Evolutionary conservation across 2,113 vertebrate species (phyloP), one percentile per base, ranked within the genome.

Genomic region (Zapus hudsonius): DNA sequence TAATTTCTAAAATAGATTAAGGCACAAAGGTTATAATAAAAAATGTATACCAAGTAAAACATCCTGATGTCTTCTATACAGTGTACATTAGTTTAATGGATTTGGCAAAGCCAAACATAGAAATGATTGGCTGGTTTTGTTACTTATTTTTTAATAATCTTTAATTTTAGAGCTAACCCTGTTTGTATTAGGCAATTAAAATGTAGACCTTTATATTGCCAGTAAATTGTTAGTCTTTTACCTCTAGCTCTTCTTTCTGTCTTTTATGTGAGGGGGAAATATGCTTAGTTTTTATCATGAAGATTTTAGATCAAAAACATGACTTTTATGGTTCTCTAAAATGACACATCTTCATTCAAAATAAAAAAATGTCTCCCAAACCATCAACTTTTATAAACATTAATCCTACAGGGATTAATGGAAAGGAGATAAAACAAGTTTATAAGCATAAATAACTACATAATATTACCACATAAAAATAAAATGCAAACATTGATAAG

Each of bases 1-100:
- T 44, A 84, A 94, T 74, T 69, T 87, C n/a, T 69, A 80, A 90
- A 90, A 44, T 17, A 61, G 44, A 86, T 92, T 52, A 79, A 84
- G 74, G 55, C 38, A 11, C 31, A 72, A 72, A 72, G 33, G 3
- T 61, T 87, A 66, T 55, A 81, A 78, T 67, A 83, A 90, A 76
- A 88, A 61, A 80, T 63, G 90, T 90, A 75, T 29, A 92, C 80
- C 72, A 7, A 73, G 20, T 47, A 90, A 84, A 92, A 78, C 3
- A 31, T 66, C 42, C 63, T 52, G 7, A 86, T 59, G 44, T 52
- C 70, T 90, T 89, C 59, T 67, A 73, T 61, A 81, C 5, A 76
- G 44, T 82, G 0, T 72, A 89, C 40, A 82, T 82, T 85, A 66
- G 22, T 89, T 42, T 73, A 91, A 82, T 17, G 94, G 63, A 76